These are phyloP conservation scores for Rhagologus leucostigma DNA, from an alignment of 2,113 vertebrate genomes.

Conservation along the genomic window DNA sequence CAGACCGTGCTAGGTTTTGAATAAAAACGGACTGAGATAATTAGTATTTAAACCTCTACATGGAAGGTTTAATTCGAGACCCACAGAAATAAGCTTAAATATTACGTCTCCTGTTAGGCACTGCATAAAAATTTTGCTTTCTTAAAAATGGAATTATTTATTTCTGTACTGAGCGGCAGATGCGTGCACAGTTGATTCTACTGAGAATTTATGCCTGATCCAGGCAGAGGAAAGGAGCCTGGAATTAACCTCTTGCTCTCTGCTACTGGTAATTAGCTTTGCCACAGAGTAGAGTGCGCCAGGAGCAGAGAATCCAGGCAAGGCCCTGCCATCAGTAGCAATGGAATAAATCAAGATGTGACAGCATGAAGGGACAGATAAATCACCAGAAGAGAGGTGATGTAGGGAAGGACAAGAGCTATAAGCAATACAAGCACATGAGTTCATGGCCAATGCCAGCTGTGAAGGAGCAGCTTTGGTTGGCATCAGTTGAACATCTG, in stretches of 20 bases:
- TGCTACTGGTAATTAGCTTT: conserved; percentile 23
- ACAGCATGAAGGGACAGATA: not conserved
- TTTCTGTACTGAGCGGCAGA: not conserved
- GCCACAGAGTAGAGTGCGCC: not conserved
- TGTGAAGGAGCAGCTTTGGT: not conserved
- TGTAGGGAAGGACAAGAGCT: not conserved
- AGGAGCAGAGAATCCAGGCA: not conserved
- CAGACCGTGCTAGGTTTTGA: not conserved
- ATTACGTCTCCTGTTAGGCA: not conserved
- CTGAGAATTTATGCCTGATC: not conserved
- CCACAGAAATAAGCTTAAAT: not conserved
- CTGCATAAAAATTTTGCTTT: not conserved
- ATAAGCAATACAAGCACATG: not conserved
- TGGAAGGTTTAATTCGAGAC: not conserved
- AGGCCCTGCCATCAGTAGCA: not conserved
- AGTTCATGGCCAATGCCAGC: fast-evolving
- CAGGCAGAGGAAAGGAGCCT: not conserved
- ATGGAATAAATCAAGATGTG: conserved; percentile 4
- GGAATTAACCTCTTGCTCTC: conserved; percentile 15
- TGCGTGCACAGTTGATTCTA: not conserved
- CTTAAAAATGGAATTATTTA: not conserved
- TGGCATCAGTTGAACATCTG: not conserved
- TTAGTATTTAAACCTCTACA: not conserved
- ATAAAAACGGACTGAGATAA: not conserved
- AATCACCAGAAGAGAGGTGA: not conserved